phyloP scores from a whole-genome alignment of 2,113 vertebrate species.

The Corydoras maculifer region DNA sequence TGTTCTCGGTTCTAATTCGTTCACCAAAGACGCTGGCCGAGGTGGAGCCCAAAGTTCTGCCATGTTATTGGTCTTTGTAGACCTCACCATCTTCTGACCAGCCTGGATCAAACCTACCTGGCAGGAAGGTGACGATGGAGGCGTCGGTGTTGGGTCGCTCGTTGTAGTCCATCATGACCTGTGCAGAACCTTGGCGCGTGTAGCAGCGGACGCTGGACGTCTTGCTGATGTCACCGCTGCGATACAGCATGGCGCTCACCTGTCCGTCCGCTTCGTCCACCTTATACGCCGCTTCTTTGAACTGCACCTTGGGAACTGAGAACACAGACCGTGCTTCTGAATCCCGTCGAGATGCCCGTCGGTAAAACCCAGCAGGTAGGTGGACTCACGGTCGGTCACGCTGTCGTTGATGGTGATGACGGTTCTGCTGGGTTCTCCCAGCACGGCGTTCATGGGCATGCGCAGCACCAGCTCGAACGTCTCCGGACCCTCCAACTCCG shows the following conservation, averaged over 20 bases:
- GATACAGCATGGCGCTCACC: conserved; percentile 60
- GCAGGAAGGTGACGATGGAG: conserved; percentile 66
- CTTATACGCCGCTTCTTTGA: conserved; percentile 64
- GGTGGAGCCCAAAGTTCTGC: too few species aligned
- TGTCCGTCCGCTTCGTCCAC: conserved; percentile 69
- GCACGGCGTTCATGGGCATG: conserved; percentile 70
- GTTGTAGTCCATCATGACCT: conserved; percentile 74
- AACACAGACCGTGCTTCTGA: not conserved
- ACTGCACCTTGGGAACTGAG: conserved; percentile 72
- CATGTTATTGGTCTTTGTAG: too few species aligned
- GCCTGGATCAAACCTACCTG: conserved; percentile 50
- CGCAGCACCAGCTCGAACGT: conserved; percentile 75
- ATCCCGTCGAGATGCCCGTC: not conserved
- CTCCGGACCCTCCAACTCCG: conserved; percentile 73
- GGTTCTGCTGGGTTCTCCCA: conserved; percentile 75
- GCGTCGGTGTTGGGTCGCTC: conserved; percentile 73
- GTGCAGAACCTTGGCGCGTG: conserved; percentile 73
- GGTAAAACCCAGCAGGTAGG: too few species aligned
- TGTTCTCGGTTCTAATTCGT: too few species aligned
- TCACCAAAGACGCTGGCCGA: too few species aligned
- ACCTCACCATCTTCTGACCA: too few species aligned
- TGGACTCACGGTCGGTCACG: conserved; percentile 62
- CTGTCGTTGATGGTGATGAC: conserved; percentile 73
- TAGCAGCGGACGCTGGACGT: conserved; percentile 66
- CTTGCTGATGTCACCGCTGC: conserved; percentile 66